A percentile compares a stretch with the other conserved stretches of the same genome.
These are phyloP conservation scores for Bovichtus diacanthus DNA, from an alignment of 2,797 vertebrate genomes.

Conservation along the genomic window DNA sequence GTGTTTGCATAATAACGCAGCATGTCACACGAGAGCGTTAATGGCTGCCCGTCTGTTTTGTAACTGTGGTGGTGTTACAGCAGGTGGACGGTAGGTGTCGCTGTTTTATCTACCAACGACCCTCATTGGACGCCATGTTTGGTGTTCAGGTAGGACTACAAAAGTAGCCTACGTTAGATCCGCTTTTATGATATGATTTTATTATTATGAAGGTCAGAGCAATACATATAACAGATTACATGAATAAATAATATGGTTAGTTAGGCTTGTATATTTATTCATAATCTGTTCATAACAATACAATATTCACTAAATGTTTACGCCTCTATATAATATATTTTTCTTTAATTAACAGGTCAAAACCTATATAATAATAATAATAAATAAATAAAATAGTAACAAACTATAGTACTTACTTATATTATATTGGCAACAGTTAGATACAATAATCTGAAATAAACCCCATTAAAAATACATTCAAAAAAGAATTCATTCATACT, in stretches of 20 bases:
- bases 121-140: constrained; percentile 21
- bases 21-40: constrained; percentile 46
- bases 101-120: background rate
- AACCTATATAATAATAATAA: too few species aligned
- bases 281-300: background rate
- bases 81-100: too few species aligned
- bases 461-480: too few species aligned
- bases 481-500: too few species aligned
- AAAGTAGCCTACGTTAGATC: background rate
- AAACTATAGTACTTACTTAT: background rate
- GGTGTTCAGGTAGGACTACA: constrained; percentile 30
- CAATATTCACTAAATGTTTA: background rate
- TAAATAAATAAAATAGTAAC: background rate
- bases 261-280: background rate
- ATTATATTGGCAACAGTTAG: background rate
- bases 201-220: background rate
- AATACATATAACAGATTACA: background rate
- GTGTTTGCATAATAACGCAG: constrained; percentile 42
- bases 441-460: background rate
- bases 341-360: too few species aligned
- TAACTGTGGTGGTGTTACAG: constrained; percentile 59
- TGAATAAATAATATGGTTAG: background rate
- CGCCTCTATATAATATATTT: too few species aligned
- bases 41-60: constrained; percentile 65
- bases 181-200: background rate